Percentiles rank a stretch among this genome's conserved stretches.
Conservation (phyloP, 2,113 vertebrate genomes). For the Romanogobio albipinnatus region DNA sequence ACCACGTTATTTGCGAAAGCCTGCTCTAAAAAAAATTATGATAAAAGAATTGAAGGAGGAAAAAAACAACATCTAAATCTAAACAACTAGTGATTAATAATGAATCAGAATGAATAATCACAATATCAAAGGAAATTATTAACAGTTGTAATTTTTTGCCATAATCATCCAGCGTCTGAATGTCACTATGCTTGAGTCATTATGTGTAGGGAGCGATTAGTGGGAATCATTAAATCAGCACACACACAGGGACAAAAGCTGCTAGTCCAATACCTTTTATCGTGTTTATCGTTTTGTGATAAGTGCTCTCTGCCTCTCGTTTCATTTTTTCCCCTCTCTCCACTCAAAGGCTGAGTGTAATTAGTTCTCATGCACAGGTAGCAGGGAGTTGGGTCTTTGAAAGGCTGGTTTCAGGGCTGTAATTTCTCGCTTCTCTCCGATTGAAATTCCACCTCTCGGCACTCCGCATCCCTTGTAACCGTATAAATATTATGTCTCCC, state of each 20-base stretch:
- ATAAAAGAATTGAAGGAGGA: background rate
- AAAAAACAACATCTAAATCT: background rate
- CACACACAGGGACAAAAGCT: conserved; percentile 38
- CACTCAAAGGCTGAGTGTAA: conserved; percentile 34
- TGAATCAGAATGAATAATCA: background rate
- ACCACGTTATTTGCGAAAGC: no score
- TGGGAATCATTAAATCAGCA: conserved; percentile 27
- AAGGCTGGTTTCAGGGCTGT: conserved; percentile 58
- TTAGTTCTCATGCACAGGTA: conserved; percentile 39
- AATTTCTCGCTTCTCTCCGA: conserved; percentile 66
- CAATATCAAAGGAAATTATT: background rate
- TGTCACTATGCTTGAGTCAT: background rate
- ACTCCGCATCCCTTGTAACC: conserved; percentile 66
- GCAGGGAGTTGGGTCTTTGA: conserved; percentile 58
- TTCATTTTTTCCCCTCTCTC: background rate
- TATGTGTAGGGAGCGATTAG: background rate
- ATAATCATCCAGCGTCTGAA: background rate
- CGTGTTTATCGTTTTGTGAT: conserved; percentile 30
- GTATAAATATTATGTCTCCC: conserved; percentile 78
- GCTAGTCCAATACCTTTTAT: conserved; percentile 42
- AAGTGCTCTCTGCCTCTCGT: conserved; percentile 28
- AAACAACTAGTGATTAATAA: background rate
- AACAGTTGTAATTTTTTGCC: background rate
- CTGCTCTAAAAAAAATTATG: no score
- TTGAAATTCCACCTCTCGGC: conserved; percentile 66